Evolutionary conservation across 2,113 vertebrate genomes (phyloP), one percentile per base, ranked within the genome.

Genomic region (Lontra canadensis): DNA sequence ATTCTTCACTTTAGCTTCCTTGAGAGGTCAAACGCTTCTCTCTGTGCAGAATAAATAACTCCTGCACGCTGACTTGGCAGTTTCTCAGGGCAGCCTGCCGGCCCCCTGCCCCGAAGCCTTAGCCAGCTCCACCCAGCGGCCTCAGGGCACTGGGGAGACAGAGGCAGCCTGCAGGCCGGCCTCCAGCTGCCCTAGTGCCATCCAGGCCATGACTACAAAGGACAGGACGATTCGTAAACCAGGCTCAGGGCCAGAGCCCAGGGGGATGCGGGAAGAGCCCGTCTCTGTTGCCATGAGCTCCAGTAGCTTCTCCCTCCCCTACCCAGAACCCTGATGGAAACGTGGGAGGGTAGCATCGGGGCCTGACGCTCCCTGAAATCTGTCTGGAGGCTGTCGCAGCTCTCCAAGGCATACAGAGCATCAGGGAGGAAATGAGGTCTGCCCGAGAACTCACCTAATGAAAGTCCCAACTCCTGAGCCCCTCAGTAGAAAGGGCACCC

Each of bases 1-100:
- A 96, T 88, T 67, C 96, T 94, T 94, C 94, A 36, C 69, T 94
- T 93, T 67, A 42, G 89, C 89, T 95, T 94, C 94, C 94, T 57
- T 65, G 7, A 90, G 95, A 92, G 36, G 84, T 42, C 91, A 87
- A 49, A 36, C 34, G 31, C 89, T 71, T 90, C 67, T 92, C 88
- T 95, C 94, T 61, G 15, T 21, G 69, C 80, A 74, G 93, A 89
- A 79, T 71, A 96, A 98, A 95, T 86, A 94, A 82, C 57, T 34
- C 67, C 82, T 14, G 25, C 5, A 1, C 0, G 39, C 96, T 83
- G 95, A 96, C 87, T 73, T 76, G 67, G 83, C 95, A 86, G 69
- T 61, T 92, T 82, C 73, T 79, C 63, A 9, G 34, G 6, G 26
- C 6, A 1, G 67, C 47, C 84, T 0, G 34, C 55, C 31, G 47